phyloP scores from a whole-genome alignment of 2,113 vertebrate species.

The Sarotherodon lohbergeri region DNA sequence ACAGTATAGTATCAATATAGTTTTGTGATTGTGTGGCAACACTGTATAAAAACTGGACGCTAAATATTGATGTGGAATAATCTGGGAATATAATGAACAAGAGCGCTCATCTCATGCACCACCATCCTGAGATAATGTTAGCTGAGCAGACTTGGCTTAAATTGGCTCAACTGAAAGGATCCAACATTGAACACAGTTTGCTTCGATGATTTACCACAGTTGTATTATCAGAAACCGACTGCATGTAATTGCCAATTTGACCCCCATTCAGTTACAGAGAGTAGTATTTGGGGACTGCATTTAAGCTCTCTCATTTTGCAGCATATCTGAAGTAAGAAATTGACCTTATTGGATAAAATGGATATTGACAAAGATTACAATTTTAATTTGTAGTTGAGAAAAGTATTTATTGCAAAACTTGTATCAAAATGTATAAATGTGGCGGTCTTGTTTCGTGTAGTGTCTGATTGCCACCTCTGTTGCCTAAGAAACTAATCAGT shows the following conservation, averaged over 20 bases:
- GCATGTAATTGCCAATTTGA: neutral
- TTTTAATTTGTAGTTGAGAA: neutral
- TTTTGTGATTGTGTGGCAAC: neutral
- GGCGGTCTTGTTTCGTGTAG: neutral
- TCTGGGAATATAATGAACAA: neutral
- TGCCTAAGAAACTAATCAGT: neutral
- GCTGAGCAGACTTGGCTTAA: neutral
- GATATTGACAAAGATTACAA: neutral
- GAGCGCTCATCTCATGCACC: neutral
- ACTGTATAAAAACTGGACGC: neutral
- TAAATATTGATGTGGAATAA: neutral
- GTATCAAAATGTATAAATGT: neutral
- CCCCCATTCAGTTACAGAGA: neutral
- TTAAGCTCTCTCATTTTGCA: neutral
- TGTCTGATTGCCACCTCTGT: neutral
- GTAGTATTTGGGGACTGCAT: neutral
- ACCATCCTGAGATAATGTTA: neutral
- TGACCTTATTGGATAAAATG: neutral
- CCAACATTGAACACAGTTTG: neutral
- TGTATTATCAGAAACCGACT: neutral
- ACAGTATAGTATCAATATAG: neutral
- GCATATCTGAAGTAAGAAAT: neutral
- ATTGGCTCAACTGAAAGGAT: neutral
- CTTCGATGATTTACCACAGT: neutral
- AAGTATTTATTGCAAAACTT: neutral